phyloP scores from a whole-genome alignment of 2,797 vertebrate species.

The Falco peregrinus region DNA sequence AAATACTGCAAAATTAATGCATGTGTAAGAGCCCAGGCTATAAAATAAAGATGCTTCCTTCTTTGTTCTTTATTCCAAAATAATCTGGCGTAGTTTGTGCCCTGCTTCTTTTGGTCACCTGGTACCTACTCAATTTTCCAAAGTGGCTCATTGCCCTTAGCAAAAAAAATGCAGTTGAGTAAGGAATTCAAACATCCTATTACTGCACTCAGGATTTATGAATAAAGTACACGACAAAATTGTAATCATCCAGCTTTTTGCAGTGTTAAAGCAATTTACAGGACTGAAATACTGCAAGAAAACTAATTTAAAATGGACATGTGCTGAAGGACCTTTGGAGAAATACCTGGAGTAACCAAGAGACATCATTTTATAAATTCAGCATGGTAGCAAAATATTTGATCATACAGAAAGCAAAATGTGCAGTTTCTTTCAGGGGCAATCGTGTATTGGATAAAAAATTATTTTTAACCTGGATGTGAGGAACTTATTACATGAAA shows the following conservation, averaged over 20 bases:
- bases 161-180: background rate
- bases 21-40: background rate
- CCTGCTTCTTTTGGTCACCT: background rate
- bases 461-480: background rate
- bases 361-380: background rate
- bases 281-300: background rate
- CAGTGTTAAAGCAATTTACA: background rate
- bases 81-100: background rate
- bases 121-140: background rate
- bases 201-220: background rate
- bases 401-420: background rate
- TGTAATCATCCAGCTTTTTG: background rate
- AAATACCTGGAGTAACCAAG: background rate
- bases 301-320: background rate
- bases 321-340: background rate
- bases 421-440: background rate
- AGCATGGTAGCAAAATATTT: background rate
- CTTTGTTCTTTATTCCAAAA: background rate
- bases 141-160: background rate
- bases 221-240: background rate
- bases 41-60: background rate
- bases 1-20: background rate
- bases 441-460: background rate
- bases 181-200: background rate
- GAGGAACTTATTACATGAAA: background rate